Evolutionary conservation across 2,888 invertebrate species (phyloP).

Genomic region (Liodrosophila aerea): DNA sequence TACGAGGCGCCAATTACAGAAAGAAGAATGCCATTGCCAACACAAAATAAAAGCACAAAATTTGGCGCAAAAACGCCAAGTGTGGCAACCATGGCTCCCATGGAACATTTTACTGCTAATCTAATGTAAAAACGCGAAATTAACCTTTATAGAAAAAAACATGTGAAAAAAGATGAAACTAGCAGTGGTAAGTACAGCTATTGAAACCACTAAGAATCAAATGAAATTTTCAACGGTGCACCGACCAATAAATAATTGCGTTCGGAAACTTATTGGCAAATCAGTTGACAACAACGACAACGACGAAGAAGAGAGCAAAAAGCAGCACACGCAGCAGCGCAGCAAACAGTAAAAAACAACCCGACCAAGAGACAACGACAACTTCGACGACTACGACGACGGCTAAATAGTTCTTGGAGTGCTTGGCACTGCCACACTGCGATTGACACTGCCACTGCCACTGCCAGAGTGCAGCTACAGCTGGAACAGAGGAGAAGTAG

Average conservation of each 20-base stretch:
- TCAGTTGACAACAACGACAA: conserved; percentile 57
- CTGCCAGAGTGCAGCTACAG: conserved; percentile 15
- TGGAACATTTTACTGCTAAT: conserved; percentile 35
- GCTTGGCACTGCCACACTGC: conserved; percentile 32
- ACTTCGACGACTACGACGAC: conserved; percentile 52
- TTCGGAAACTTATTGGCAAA: conserved; percentile 41
- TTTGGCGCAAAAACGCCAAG: conserved; percentile 32
- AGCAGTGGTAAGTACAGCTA: conserved; percentile 61
- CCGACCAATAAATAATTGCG: conserved; percentile 30
- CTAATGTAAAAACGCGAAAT: conserved; percentile 51
- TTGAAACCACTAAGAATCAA: neutral
- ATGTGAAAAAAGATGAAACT: conserved; percentile 74
- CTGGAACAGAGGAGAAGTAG: conserved; percentile 2
- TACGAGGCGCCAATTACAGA: too few species aligned
- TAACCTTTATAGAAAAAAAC: conserved; percentile 52
- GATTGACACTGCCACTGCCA: neutral
- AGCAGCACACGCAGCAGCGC: conserved; percentile 58
- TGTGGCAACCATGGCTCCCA: conserved; percentile 45
- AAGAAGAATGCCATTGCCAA: too few species aligned
- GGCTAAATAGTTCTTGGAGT: conserved; percentile 47
- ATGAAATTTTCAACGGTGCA: neutral
- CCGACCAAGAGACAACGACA: conserved; percentile 26
- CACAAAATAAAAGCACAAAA: too few species aligned
- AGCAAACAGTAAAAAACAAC: conserved; percentile 43
- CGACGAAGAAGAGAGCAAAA: conserved; percentile 66